Evolutionary conservation across 2,797 vertebrate species (phyloP), one percentile per base, ranked within the genome.

Genomic region (Spea hammondii): DNA sequence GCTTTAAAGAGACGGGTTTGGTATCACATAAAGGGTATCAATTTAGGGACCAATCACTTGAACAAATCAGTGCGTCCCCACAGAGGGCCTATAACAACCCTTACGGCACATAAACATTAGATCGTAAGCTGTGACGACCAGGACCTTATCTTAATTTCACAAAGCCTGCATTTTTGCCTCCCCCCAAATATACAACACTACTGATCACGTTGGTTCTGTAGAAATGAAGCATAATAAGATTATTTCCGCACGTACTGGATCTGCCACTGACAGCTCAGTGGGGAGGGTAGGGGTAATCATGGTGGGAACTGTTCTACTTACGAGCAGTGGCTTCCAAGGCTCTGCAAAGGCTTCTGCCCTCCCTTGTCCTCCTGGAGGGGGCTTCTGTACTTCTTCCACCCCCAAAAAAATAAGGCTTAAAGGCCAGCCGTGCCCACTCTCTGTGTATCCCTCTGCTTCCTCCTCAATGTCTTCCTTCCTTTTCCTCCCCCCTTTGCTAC

Each of bases 371-470:
- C 17, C 66, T 55, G 51, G 66, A 68, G 65, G 78, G 59, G 73
- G 67, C 65, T 57, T 54, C 44, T 13, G 45, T 8, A 7, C 32
- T 65, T 48, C 53, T 48, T 60, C 45, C 50, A n/a, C 77, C 62
- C 50, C 45, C 11, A 48, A 48, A 51, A 8, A 5, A 50, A 14
- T 4, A 6, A 45, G 45, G 6, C 8, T 53, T 10, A 0, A n/a
- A 32, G 2, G 46, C 17, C 47, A 12, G 45, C 51, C 32, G 32
- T 62, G 32, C 70, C 44, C 53, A 54, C 62, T 13, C 14, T 2
- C 1, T 72, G 45, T 82, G 74, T 83, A 82, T 85, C 84, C 82
- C 80, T 83, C 84, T 82, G 62, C 75, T 80, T 78, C 81, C 54
- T 72, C 44, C 32, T 14, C 11, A 54, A 10, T 53, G 17, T 8